These are phyloP conservation scores for Peribatodes rhomboidaria DNA, from an alignment of 2,888 invertebrate genomes.

Conservation along the genomic window DNA sequence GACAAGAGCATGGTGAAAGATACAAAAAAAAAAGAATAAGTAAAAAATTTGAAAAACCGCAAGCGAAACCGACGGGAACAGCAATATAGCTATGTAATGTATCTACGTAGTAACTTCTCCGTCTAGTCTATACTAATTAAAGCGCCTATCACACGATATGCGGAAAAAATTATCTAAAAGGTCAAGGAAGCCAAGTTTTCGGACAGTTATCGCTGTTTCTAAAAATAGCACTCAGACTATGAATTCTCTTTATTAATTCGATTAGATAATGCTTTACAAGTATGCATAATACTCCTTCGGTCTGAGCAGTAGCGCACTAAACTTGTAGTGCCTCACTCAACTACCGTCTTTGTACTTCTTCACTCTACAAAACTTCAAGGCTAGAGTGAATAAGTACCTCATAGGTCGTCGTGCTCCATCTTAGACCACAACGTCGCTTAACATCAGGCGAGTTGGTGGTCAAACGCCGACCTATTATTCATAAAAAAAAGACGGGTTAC, in stretches of 20 bases:
- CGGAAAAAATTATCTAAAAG: constrained; percentile 13
- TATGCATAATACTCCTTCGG: no score
- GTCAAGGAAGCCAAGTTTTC: constrained; percentile 11
- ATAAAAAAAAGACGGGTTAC: no score
- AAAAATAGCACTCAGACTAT: neutral
- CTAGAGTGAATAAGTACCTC: no score
- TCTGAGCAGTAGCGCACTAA: no score
- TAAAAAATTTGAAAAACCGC: neutral
- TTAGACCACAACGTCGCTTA: no score
- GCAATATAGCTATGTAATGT: neutral
- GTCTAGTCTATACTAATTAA: constrained; percentile 1
- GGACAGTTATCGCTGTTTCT: neutral
- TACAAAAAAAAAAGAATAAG: neutral
- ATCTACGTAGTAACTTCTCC: constrained; percentile 2
- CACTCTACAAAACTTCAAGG: no score
- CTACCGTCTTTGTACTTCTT: no score
- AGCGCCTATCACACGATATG: neutral
- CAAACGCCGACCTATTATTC: no score
- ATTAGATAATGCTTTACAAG: neutral
- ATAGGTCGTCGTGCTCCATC: no score
- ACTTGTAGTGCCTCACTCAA: no score
- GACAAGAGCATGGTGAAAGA: no score
- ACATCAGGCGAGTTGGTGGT: no score
- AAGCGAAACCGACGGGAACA: neutral
- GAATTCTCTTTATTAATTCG: neutral